These are phyloP conservation scores for Pelochelys cantorii DNA, from an alignment of 2,797 vertebrate species.

Conservation along the genomic window DNA sequence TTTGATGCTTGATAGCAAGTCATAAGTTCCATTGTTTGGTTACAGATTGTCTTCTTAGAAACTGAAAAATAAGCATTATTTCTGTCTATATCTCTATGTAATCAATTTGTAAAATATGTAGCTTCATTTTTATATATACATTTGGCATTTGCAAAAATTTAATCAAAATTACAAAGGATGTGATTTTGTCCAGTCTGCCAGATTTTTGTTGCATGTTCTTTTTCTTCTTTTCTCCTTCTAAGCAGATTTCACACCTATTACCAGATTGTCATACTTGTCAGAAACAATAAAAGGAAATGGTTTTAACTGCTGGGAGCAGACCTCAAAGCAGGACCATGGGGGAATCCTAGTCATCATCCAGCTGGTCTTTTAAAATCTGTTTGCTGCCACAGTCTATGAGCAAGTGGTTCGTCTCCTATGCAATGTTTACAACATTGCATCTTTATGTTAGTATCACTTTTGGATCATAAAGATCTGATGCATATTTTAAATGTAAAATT, in stretches of 20 bases:
- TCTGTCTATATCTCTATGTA: neutral
- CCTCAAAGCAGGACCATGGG: neutral
- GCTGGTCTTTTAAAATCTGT: conserved; percentile 36
- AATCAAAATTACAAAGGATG: conserved; percentile 6
- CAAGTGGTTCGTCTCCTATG: conserved; percentile 27
- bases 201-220: conserved; percentile 20
- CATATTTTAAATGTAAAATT: conserved; percentile 38
- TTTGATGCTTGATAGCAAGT: neutral
- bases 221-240: conserved; percentile 13
- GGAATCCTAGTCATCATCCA: conserved; percentile 2
- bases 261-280: conserved; percentile 60
- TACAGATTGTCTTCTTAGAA: neutral
- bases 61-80: neutral
- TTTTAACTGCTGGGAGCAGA: conserved; percentile 29
- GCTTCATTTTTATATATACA: neutral
- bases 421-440: neutral
- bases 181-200: neutral
- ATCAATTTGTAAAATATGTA: neutral
- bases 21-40: neutral
- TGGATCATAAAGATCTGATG: neutral
- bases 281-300: conserved; percentile 58
- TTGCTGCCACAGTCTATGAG: neutral
- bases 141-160: neutral
- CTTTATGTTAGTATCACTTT: conserved; percentile 24
- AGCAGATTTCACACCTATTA: conserved; percentile 46